Percentiles rank a stretch among this genome's conserved stretches.
These are phyloP conservation scores for Drosophila rhopaloa DNA, from an alignment of 1,140 invertebrate genomes.

Conservation along the genomic window DNA sequence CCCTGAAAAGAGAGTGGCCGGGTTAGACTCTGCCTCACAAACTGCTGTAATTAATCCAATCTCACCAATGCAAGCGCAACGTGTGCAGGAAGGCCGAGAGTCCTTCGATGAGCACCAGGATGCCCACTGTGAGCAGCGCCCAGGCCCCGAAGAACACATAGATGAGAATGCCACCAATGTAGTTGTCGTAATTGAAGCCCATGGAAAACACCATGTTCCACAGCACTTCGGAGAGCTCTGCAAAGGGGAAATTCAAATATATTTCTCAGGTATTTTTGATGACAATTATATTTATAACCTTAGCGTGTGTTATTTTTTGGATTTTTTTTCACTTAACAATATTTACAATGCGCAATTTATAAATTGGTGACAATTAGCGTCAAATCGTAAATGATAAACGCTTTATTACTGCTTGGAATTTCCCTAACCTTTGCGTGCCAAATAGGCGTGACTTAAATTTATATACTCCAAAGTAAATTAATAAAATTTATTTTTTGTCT, in stretches of 20 bases:
- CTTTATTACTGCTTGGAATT: background rate
- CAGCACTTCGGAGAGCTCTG: slow-evolving; percentile 95
- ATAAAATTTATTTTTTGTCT: no score
- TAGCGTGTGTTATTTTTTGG: background rate
- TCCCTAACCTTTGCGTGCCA: background rate
- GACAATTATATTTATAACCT: background rate
- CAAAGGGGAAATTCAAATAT: background rate
- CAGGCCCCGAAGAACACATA: slow-evolving; percentile 93
- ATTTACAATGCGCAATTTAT: background rate
- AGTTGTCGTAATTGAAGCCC: slow-evolving; percentile 34
- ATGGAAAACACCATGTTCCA: slow-evolving; percentile 92
- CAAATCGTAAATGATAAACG: background rate
- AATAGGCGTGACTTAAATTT: no score
- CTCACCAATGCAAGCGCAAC: slow-evolving; percentile 98
- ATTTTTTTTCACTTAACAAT: background rate
- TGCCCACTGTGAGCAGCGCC: slow-evolving; percentile 94
- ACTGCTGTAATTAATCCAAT: slow-evolving; percentile 83
- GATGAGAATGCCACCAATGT: slow-evolving; percentile 85
- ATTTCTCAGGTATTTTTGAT: no score
- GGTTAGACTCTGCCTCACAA: background rate
- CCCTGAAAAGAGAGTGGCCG: slow-evolving; percentile 87
- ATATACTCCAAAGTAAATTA: no score
- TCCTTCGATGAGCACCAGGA: slow-evolving; percentile 99
- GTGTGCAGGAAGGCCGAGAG: slow-evolving; percentile 99
- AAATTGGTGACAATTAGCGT: background rate